Evolutionary conservation across 2,888 invertebrate genomes (phyloP), one percentile per base, ranked within the genome.

Genomic region (Caenorhabditis sp.): DNA sequence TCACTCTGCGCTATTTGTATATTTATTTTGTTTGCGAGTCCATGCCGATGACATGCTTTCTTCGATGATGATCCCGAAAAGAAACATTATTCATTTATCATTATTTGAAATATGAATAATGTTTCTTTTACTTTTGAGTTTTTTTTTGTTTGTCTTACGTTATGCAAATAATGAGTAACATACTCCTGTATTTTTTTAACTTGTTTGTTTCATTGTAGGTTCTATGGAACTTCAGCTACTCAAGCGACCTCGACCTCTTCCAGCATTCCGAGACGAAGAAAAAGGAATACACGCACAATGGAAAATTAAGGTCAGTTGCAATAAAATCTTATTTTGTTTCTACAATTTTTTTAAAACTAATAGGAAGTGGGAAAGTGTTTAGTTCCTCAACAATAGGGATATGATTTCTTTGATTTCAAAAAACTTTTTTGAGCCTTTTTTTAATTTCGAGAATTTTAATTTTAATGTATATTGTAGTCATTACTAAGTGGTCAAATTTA

Each of bases 241-340:
- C 21, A 76, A 78, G 67, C 70, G 82, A 70, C 81, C 82, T 4
- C 72, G 79, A 57, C 76, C 80, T 38, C 64, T 82, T 26, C 81
- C 82, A 4, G 75, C 68, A 23, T 77, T 80, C 49, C 74, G 67
- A 68, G 78, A 81, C 54, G 72, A 77, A 61, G 75, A 77, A 31
- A 80, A 78, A 38, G 79, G 83, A 17, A 76, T 83, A n/a, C 63
- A 83, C 61, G 81, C 83, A 1, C 76, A 80, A 53, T 83, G 79
- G 77, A 76, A 64, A 49, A 77, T 77, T n/a, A 83, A 81, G 61
- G 83, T 81, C 10, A 10, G 31, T 31, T 10, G 31, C 10, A n/a
- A n/a, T n/a, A n/a, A n/a, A n/a, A n/a, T n/a, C n/a, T n/a, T n/a
- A 31, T 7, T 31, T 31, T 10, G 4, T 31, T 31, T 10, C 31